Conservation (phyloP, 2,888 invertebrate species). For the Temnothorax ravouxi region DNA sequence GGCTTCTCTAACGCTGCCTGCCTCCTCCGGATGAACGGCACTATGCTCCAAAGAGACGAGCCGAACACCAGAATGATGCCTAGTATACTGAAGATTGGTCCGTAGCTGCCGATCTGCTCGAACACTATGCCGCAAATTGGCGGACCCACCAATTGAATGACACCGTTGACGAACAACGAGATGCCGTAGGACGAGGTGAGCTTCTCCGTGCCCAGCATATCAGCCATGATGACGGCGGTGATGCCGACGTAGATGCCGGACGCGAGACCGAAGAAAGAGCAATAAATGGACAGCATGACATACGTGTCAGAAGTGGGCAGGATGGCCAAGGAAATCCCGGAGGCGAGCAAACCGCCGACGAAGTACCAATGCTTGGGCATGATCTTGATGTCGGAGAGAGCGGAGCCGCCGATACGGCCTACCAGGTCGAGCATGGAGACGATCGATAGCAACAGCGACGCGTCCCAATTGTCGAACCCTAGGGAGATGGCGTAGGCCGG, state of each 20-base stretch:
- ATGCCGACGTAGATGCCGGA: conserved; percentile 95
- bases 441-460: conserved; percentile 92
- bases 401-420: conserved; percentile 95
- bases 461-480: conserved; percentile 90
- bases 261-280: conserved; percentile 93
- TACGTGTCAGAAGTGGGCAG: conserved; percentile 91
- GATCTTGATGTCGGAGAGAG: conserved; percentile 91
- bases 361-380: conserved; percentile 95
- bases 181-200: conserved; percentile 95
- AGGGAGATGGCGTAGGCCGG: conserved; percentile 92
- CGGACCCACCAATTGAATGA: conserved; percentile 93
- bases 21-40: conserved; percentile 90
- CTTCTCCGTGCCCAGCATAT: conserved; percentile 94
- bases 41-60: conserved; percentile 91
- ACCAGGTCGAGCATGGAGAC: conserved; percentile 94
- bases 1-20: conserved; percentile 62
- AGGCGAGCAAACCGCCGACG: conserved; percentile 92
- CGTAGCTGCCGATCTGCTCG: conserved; percentile 89
- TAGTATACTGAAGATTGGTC: conserved; percentile 91
- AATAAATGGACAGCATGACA: conserved; percentile 89
- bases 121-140: conserved; percentile 93
- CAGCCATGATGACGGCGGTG: conserved; percentile 95
- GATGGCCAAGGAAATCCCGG: conserved; percentile 91
- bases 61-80: conserved; percentile 92
- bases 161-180: conserved; percentile 94